Evolutionary conservation across 2,797 vertebrate genomes (phyloP), one percentile per base, ranked within the genome.

Genomic region (Tangara arthus): DNA sequence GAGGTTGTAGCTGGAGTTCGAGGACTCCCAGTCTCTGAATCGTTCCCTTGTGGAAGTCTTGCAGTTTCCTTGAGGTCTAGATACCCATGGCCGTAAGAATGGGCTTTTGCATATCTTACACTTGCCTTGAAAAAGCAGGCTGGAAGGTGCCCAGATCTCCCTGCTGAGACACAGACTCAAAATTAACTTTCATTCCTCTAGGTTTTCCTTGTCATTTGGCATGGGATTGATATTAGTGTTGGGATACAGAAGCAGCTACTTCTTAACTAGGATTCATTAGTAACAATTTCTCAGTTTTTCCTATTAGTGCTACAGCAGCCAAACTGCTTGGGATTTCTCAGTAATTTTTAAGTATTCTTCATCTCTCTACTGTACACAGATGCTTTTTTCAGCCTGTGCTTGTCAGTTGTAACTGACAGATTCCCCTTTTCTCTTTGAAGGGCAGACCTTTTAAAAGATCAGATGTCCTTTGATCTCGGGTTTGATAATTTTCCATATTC

Each of bases 351-450:
- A 66, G 23, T 60, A 15, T 20, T 90, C 13, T 84, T 44, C 7
- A 2, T 79, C 84, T 87, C 41, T 79, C 23, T 35, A 4, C 22
- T 63, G 17, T 34, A 52, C 63, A 52, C 41, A 70, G 75, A 56
- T 53, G 15, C 37, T 91, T 94, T 81, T 78, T 78, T 79, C 59
- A 85, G 56, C 32, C 28, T 52, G 6, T 87, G 26, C 28, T 32
- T 90, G 64, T 81, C 68, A 63, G 28, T 79, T 92, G 55, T 4
- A 2, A 47, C 71, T 87, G 89, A 89, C 91, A 93, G 60, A 28
- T 91, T 93, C 60, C 78, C 84, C 64, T 87, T 93, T 93, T 63
- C 81, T 70, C 71, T 94, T 79, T 93, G 95, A 93, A 93, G 64
- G 82, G 41, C 41, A 95, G 87, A 92, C 71, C 71, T 93, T 96